Evolutionary conservation across 2,113 vertebrate species (phyloP).

Genomic region (Channa argus): DNA sequence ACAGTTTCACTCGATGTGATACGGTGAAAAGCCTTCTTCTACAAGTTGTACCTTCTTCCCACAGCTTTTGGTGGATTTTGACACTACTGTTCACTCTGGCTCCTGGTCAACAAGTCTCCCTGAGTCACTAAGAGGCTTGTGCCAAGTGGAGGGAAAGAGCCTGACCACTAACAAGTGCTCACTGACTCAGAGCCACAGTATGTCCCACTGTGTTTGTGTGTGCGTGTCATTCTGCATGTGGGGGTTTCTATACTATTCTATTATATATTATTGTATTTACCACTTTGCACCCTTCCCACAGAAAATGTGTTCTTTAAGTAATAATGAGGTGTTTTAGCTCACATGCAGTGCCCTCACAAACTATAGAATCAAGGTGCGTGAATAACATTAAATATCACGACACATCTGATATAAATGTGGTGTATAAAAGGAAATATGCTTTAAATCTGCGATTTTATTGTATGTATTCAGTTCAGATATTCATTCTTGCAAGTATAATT

Average conservation of each 20-base stretch:
- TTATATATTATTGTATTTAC: constrained; percentile 66
- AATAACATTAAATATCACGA: neutral
- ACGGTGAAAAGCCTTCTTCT: constrained; percentile 42
- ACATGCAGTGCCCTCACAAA: constrained; percentile 16
- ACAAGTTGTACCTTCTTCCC: constrained; percentile 47
- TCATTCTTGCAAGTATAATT: too few relatives aligned
- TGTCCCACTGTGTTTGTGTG: constrained; percentile 65
- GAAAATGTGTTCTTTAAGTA: constrained; percentile 68
- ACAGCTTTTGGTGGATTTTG: constrained; percentile 73
- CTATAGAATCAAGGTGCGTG: neutral
- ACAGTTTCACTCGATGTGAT: constrained; percentile 43
- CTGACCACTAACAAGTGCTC: constrained; percentile 84
- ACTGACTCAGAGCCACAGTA: constrained; percentile 82
- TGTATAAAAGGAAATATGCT: too few relatives aligned
- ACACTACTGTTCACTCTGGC: constrained; percentile 77
- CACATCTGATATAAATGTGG: neutral
- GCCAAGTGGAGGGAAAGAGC: constrained; percentile 79
- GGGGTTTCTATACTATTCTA: constrained; percentile 54
- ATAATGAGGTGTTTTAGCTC: constrained; percentile 36
- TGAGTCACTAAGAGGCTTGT: constrained; percentile 75
- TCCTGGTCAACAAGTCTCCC: constrained; percentile 70
- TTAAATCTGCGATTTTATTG: too few relatives aligned
- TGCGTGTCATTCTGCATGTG: constrained; percentile 27
- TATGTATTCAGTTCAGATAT: too few relatives aligned
- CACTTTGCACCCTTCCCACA: constrained; percentile 71